Percentiles rank a stretch among this genome's conserved stretches.
phyloP scores from a whole-genome alignment of 2,797 vertebrate genomes.

The Pelobates cultripes region DNA sequence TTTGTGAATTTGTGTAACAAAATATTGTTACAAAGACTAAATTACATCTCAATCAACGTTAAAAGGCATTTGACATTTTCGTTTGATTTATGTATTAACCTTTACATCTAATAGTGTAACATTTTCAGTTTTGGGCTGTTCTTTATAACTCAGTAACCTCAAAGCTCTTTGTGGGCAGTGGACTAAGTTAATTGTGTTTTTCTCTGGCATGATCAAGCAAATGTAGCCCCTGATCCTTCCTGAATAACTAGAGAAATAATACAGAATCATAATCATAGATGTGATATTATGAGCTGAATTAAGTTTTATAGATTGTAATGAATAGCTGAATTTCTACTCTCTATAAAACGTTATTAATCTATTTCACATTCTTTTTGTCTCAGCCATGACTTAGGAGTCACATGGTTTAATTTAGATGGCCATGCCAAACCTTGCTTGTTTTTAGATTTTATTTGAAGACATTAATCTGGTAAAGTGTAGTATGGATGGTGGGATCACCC shows the following conservation, averaged over 20 bases:
- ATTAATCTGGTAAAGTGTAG: too few species aligned
- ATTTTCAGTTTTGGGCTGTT: constrained; percentile 65
- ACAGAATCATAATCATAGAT: not conserved
- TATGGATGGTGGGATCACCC: too few species aligned
- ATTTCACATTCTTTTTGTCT: too few species aligned
- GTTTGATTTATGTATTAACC: constrained; percentile 77
- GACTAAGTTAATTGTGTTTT: constrained; percentile 69
- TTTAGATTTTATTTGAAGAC: too few species aligned
- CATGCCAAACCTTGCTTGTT: too few species aligned
- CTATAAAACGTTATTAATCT: too few species aligned
- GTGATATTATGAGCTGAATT: not conserved
- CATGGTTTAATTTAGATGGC: too few species aligned
- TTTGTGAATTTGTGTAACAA: constrained; percentile 63
- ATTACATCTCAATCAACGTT: constrained; percentile 73
- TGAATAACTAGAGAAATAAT: not conserved
- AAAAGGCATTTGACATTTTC: constrained; percentile 74
- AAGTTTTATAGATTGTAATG: too few species aligned
- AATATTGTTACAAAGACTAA: constrained; percentile 61
- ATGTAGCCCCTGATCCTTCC: constrained; percentile 50
- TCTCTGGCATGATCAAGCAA: constrained; percentile 60
- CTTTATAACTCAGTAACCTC: constrained; percentile 62
- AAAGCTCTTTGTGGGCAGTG: constrained; percentile 60
- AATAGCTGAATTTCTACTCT: too few species aligned
- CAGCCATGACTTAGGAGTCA: too few species aligned
- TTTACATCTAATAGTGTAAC: constrained; percentile 68